phyloP scores from a whole-genome alignment of 2,888 invertebrate species.

The Strigamia crassipes region DNA sequence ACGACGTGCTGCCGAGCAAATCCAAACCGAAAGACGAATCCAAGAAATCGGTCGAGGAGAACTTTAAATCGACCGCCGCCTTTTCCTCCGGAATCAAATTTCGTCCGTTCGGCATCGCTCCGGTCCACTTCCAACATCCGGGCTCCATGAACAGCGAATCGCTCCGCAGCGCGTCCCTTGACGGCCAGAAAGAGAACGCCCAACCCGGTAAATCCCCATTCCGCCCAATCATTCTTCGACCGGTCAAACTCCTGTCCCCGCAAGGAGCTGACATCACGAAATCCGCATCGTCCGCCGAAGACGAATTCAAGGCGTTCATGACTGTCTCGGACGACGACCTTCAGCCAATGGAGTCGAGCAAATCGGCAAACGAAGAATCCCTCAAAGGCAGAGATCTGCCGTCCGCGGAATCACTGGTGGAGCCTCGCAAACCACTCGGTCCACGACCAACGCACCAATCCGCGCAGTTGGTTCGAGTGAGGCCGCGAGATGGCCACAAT shows the following conservation, averaged over 20 bases:
- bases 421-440: background rate
- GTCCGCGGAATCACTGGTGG: background rate
- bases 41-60: slow-evolving; percentile 1
- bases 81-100: slow-evolving; percentile 2
- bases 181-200: background rate
- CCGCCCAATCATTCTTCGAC: background rate
- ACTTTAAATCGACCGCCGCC: background rate
- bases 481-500: background rate
- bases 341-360: background rate
- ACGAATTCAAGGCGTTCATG: slow-evolving; percentile 29
- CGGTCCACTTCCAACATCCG: background rate
- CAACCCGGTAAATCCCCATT: background rate
- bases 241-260: slow-evolving; percentile 5
- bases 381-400: background rate
- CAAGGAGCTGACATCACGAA: background rate
- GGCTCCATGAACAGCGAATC: background rate
- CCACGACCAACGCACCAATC: background rate
- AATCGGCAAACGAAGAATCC: background rate
- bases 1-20: background rate
- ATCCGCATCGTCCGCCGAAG: background rate
- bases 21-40: background rate
- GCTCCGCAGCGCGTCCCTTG: background rate
- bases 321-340: background rate
- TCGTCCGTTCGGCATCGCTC: background rate
- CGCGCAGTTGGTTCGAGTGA: background rate